Base-by-base conservation (phyloP, 2,888 invertebrate species). In the Heterodera filipjevi region DNA sequence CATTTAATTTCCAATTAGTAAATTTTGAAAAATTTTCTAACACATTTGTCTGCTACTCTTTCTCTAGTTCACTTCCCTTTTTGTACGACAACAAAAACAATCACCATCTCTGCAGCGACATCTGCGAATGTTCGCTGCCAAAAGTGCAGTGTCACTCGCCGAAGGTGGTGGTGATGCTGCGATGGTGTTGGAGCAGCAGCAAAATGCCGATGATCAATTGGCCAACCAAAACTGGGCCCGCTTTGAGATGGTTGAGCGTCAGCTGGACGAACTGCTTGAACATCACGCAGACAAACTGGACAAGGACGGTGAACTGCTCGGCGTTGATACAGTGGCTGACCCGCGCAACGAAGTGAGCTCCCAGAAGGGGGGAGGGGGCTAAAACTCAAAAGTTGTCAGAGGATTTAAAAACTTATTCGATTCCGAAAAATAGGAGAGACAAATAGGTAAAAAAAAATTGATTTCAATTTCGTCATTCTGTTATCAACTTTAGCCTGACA, bases 401-500 rank as follows among this genome's bases (percentile, higher is more conserved):
- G n/a, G n/a, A n/a, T n/a, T n/a, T n/a, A n/a, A n/a, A n/a, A n/a
- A n/a, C n/a, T n/a, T n/a, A n/a, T n/a, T n/a, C n/a, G n/a, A n/a
- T n/a, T n/a, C n/a, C n/a, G n/a, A n/a, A n/a, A n/a, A n/a, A n/a
- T n/a, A n/a, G n/a, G n/a, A n/a, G n/a, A n/a, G n/a, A n/a, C n/a
- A n/a, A n/a, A n/a, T n/a, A n/a, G n/a, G n/a, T n/a, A n/a, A 49
- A 19, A 14, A 49, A 49, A 22, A 49, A 49, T 39, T 39, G 3
- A 6, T 39, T 39, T 39, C 10, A 10, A 6, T 39, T 3, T 39
- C 10, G 39, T 39, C 3, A 39, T 49, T 49, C 19, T 49, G 14
- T 49, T 30, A n/a, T n/a, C n/a, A n/a, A n/a, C n/a, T 76, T 64
- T 64, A 81, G 81, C 71, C 78, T 16, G 75, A 77, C 64, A 35